Evolutionary conservation across 2,113 vertebrate species (phyloP), one percentile per base, ranked within the genome.

Genomic region (Planiliza haematocheilus): DNA sequence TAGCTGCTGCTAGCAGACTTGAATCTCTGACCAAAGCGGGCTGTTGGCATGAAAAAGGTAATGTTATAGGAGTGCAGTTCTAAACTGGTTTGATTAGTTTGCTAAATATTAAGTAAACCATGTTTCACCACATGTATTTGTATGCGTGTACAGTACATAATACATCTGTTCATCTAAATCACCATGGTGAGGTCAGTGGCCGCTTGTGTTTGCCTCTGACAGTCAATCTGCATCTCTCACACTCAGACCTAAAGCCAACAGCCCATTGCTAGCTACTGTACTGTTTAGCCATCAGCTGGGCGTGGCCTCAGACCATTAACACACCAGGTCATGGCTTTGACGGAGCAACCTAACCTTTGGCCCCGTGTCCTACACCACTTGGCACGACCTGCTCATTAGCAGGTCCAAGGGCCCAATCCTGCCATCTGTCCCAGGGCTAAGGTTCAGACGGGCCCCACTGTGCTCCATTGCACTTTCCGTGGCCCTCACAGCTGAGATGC

Each of bases 341-440:
- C 84, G 58, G 77, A 90, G 85, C 62, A 68, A 59, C 77, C 53
- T 75, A 37, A 90, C 85, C 86, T 69, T 18, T 67, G 79, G 41
- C 80, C 81, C 43, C 0, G 55, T 74, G 78, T 86, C 88, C 84
- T 81, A 84, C 80, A 81, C 78, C 74, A 11, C 74, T 84, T 91
- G 89, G 84, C 89, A 84, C 24, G 79, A 82, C 81, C 81, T 8
- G 45, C 87, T 91, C 86, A 86, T 89, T 93, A 90, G 79, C 82
- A 61, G 59, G 82, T 83, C 75, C 67, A 57, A 76, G 70, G 83
- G 88, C 79, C 77, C 50, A 53, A 84, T 59, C 65, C 70, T 52
- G 80, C 91, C 91, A 90, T 93, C 92, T 93, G 91, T 90, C 86
- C 81, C 70, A 37, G 62, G 82, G 79, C 77, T 67, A 62, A 74